Percentiles rank a stretch among this genome's conserved stretches.
Evolutionary conservation across 1,140 invertebrate species (phyloP).

Genomic region (Heliconius hewitsoni): DNA sequence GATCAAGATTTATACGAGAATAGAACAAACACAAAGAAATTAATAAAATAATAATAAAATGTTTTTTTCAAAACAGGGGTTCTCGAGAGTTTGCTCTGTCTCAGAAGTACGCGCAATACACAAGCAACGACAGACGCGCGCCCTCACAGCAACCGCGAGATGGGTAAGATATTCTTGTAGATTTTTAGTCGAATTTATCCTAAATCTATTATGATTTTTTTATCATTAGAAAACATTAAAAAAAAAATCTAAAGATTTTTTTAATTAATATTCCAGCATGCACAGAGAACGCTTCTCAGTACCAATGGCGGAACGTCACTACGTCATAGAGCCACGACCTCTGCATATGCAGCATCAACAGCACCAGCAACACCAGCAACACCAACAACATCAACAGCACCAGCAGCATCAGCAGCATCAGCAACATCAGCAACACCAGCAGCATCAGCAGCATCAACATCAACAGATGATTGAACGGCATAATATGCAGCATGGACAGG

Average conservation of each 20-base stretch:
- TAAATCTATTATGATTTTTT: background rate
- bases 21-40: too few relatives aligned
- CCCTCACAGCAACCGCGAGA: conserved; percentile 38
- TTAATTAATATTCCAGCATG: background rate
- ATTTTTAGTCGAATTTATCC: background rate
- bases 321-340: background rate
- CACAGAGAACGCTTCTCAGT: conserved; percentile 3
- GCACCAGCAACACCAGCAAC: background rate
- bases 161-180: conserved; percentile 15
- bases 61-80: conserved; percentile 32
- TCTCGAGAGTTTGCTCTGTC: conserved; percentile 60
- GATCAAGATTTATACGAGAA: too few relatives aligned
- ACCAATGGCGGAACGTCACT: conserved; percentile 8
- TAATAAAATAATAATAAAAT: too few relatives aligned
- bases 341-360: background rate
- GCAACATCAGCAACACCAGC: background rate
- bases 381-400: background rate
- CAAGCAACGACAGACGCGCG: conserved; percentile 34
- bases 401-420: background rate
- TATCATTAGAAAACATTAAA: too few relatives aligned
- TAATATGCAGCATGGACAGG: background rate
- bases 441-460: background rate
- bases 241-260: background rate
- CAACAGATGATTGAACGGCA: conserved; percentile 12
- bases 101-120: conserved; percentile 70